Base-by-base conservation (phyloP, 2,113 vertebrate genomes). In the Bufo gargarizans region DNA sequence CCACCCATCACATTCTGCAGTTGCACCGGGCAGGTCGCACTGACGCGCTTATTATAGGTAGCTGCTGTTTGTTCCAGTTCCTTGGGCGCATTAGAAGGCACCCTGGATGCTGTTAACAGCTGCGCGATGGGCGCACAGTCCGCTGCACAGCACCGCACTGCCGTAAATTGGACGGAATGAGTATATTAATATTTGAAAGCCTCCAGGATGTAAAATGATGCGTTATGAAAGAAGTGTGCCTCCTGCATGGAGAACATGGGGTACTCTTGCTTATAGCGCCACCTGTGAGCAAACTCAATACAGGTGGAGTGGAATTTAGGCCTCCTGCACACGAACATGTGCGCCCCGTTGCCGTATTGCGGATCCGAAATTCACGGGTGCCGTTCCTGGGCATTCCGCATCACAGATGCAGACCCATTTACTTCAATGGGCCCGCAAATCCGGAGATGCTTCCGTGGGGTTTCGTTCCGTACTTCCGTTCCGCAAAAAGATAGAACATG, bases 101-200 rank as follows among this genome's bases (percentile, higher is more conserved):
- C 22, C 9, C 55, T 63, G 84, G 45, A 77, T 33, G 45, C 55
- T 22, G 74, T 55, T 63, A 86, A 6, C 71, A 78, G 74, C 47
- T 59, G 72, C 71, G 14, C 56, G 33, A 59, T 33, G 84, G 19
- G 13, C 56, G 53, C 33, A 59, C 58, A 22, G 85, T 67, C 85
- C 78, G 85, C 56, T 77, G 43, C 56, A 63, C 72, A 13, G 58
- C 45, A 20, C 45, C 17, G 11, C 58, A 45, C 71, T 50, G 19
- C 13, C 22, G 59, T 77, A 65, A 77, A 86, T 33, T 65, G 4
- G 7, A 61, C 16, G 58, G 43, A 65, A 86, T 77, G 77, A 50
- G 84, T 19, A 49, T 76, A 59, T 86, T 61, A 76, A 86, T 86
- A 86, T 86, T 86, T 86, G 45, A 86, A 86, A 78, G 56, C 76